Base-by-base conservation (phyloP, 2,888 invertebrate genomes). In the Luffia ferchaultella region DNA sequence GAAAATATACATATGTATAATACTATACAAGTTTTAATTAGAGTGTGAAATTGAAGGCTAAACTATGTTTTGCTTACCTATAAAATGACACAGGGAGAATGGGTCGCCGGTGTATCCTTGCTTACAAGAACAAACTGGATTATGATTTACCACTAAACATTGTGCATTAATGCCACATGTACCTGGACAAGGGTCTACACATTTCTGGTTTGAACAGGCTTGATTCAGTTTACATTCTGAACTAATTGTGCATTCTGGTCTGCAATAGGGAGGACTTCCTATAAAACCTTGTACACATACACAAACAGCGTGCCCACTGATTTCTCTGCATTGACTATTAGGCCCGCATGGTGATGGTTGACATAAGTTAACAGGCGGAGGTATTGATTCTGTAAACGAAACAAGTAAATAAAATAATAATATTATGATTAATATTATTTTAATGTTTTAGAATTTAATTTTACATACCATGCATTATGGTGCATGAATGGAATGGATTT, bases 191-290 rank as follows among this genome's bases (percentile, higher is more conserved):
- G 93, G 93, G 66, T 93, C 89, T 45, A 84, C 76, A 64, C 93
- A 93, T 73, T 91, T 92, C 61, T 89, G 90, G 59, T 88, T 88
- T 9, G 91, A 86, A 67, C 95, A 95, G 47, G 93, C 91, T 59
- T 79, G 86, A 60, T 89, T 83, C 49, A 87, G 68, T 3, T 86
- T 71, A 65, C 93, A 93, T 56, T 93, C 93, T 1, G 89, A 88
- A 68, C 91, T 93, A 18, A 90, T 83, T 44, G 90, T 85, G 68
- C 93, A 93, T 73, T 93, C 93, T 0, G 93, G 93, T 46, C 92
- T 86, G 62, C 93, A 93, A 55, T 88, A 86, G 20, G 92, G 92
- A 47, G 92, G 91, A 54, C 85, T 87, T 19, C 93, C 92, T 18
- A 88, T 74, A 60, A 85, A 91, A 18, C 88, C 88, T 47, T 85